Conservation (phyloP, 2,888 invertebrate genomes). For the Brachyopa scutellaris region DNA sequence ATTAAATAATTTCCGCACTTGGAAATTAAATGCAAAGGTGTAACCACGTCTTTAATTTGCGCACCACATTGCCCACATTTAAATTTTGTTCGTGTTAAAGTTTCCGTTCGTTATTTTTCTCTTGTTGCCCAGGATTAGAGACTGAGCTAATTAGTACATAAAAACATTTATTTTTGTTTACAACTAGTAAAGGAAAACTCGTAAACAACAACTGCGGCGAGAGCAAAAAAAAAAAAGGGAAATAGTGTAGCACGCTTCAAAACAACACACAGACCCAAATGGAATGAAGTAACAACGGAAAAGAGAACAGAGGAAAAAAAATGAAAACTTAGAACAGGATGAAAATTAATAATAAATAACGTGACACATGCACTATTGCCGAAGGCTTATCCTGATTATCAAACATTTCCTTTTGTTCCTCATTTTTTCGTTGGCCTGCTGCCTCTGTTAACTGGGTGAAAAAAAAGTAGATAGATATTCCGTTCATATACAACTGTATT, state of each 20-base stretch:
- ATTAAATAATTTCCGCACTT: too few relatives aligned
- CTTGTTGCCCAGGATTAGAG: constrained; percentile 3
- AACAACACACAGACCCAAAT: constrained; percentile 9
- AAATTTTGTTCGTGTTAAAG: background rate
- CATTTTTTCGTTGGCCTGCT: background rate
- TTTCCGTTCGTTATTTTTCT: too few relatives aligned
- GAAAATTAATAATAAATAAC: constrained; percentile 53
- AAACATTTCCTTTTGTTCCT: constrained; percentile 28
- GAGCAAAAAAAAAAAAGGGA: too few relatives aligned
- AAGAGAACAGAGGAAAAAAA: background rate
- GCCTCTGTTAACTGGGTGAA: constrained; percentile 30
- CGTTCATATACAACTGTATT: constrained; percentile 6
- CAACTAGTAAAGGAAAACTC: background rate
- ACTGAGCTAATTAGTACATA: constrained; percentile 9
- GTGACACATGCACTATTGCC: constrained; percentile 55
- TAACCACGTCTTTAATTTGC: too few relatives aligned
- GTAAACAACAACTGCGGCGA: background rate
- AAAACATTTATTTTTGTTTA: background rate
- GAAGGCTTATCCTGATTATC: constrained; percentile 64
- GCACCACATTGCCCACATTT: too few relatives aligned
- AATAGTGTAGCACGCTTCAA: background rate
- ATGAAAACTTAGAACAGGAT: constrained; percentile 5
- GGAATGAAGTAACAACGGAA: background rate
- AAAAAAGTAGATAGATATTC: constrained; percentile 1
- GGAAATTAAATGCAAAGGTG: too few relatives aligned